phyloP scores from a whole-genome alignment of 2,113 vertebrate genomes.

The Chaetodon auriga region DNA sequence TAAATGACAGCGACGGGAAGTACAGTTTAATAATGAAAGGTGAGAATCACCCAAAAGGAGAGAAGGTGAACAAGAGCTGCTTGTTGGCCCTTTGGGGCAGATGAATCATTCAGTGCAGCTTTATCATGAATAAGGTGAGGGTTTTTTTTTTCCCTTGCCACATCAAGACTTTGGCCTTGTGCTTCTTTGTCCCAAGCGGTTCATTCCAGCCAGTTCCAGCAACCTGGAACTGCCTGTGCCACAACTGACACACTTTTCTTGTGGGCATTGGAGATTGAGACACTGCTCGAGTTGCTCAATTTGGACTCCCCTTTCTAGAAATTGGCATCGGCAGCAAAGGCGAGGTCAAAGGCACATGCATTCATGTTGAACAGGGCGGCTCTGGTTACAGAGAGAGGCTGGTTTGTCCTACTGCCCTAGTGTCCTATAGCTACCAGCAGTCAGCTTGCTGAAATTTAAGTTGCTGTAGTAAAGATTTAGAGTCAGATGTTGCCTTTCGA shows the following conservation, averaged over 20 bases:
- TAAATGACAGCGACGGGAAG: background rate
- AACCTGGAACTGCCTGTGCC: conserved; percentile 23
- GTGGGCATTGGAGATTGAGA: conserved; percentile 9
- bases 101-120: conserved; percentile 9
- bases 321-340: conserved; percentile 47
- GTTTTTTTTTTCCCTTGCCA: background rate
- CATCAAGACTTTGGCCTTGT: conserved; percentile 4
- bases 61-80: background rate
- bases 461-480: conserved; percentile 10
- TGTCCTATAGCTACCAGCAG: conserved; percentile 40
- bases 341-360: conserved; percentile 56
- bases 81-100: background rate
- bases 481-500: background rate
- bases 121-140: background rate
- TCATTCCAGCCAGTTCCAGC: conserved; percentile 35
- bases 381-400: conserved; percentile 65
- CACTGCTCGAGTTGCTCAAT: conserved; percentile 55
- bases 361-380: conserved; percentile 37
- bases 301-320: conserved; percentile 53
- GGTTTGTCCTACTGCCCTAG: conserved; percentile 72
- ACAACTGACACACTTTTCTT: conserved; percentile 50
- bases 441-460: conserved; percentile 37
- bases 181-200: background rate
- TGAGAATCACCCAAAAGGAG: background rate
- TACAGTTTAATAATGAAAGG: background rate